Evolutionary conservation across 30 jellyfish, hydroid and myxozoan species (phyloP), one percentile per base, ranked within the genome.

Genomic region (Rhopilema esculentum): DNA sequence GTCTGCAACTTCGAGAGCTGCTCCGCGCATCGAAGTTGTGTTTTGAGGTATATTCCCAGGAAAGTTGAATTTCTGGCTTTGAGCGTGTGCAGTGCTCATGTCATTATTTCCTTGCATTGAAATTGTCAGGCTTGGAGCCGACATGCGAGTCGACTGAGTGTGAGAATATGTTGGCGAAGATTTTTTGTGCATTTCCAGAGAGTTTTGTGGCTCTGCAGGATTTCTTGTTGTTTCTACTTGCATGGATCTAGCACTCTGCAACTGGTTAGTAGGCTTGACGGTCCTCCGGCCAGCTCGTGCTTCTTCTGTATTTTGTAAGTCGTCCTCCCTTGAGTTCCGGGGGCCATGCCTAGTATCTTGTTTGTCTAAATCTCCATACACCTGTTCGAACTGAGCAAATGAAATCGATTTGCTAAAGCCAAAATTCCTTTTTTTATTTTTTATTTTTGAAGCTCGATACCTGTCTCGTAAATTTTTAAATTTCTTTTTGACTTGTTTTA

Each of bases 401-500:
- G 88, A 62, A 27, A 32, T 61, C 9, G 79, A 26, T 68, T 63
- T 73, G 20, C 79, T 68, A 30, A 52, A 76, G 75, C 77, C 84
- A 27, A 74, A 61, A n/a, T 49, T 78, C 84, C 68, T 73, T 40
- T 78, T 73, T 52, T 50, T 85, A 82, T 66, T 85, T 49, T 85
- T 85, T 19, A 75, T 51, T 66, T 85, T 85, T 26, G 78, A 65
- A 4, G 85, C 94, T 2, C 94, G 83, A 61, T 85, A 85, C 78
- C 94, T 33, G 82, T 85, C 94, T 20, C 88, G 83, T 20, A 85
- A 82, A 49, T 85, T 85, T 61, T 85, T 85, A 79, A 85, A 85
- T 67, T 85, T 85, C 77, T 85, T 85, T 50, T 85, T 85, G 83
- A 85, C 94, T 75, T 85, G 94, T 30, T 85, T 85, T 57, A 85